A percentile compares a stretch with the other conserved stretches of the same genome.
Conservation (phyloP, 2,888 invertebrate species). For the Kuschelorhynchus macadamiae region DNA sequence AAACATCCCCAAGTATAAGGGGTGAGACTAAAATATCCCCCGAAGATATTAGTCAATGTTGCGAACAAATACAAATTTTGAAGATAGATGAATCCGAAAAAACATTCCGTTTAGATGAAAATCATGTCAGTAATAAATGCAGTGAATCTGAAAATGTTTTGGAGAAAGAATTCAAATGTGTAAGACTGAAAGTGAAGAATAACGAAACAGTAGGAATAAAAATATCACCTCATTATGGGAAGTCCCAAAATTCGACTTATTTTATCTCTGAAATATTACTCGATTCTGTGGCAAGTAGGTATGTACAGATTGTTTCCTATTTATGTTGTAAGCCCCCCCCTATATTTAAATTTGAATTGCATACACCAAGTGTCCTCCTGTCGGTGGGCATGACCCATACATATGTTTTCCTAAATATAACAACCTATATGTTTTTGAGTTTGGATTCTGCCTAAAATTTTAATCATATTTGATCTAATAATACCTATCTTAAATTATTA, state of each 20-base stretch:
- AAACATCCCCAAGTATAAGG: constrained; percentile 49
- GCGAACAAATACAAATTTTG: constrained; percentile 56
- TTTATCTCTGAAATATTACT: constrained; percentile 70
- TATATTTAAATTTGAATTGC: no score
- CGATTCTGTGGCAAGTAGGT: constrained; percentile 71
- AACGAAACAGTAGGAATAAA: constrained; percentile 59
- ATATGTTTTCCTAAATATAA: no score
- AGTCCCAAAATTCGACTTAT: constrained; percentile 62
- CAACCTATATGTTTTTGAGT: no score
- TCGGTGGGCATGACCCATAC: no score
- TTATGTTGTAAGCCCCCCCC: no score
- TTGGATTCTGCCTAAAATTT: no score
- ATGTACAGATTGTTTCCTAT: no score
- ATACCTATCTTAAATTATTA: no score
- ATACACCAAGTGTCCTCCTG: no score
- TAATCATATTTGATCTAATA: no score
- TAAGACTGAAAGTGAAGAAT: constrained; percentile 57
- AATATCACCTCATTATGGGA: constrained; percentile 56
- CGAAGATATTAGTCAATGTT: constrained; percentile 58
- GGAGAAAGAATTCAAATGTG: constrained; percentile 63
- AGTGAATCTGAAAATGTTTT: constrained; percentile 23
- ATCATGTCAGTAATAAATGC: constrained; percentile 1
- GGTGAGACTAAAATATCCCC: constrained; percentile 52
- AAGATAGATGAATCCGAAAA: constrained; percentile 11
- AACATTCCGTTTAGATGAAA: constrained; percentile 1